Evolutionary conservation across 2,113 vertebrate species (phyloP).

Genomic region (Corythornis madagascariensis): DNA sequence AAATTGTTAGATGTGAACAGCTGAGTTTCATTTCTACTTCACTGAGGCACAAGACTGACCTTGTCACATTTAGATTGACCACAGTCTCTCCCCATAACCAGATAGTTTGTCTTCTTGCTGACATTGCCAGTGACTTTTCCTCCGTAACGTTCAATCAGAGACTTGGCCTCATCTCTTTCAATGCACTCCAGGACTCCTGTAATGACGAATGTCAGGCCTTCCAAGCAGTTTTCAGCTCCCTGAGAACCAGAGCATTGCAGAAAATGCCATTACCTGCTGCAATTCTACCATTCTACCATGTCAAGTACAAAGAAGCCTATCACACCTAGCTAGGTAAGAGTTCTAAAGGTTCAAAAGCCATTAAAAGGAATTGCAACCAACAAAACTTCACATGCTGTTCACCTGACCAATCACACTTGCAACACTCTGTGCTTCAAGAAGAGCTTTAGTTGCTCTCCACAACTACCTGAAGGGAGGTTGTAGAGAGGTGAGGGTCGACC

Average conservation of each 20-base stretch:
- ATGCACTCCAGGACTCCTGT: constrained; percentile 95
- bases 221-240: constrained; percentile 97
- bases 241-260: constrained; percentile 67
- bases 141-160: constrained; percentile 92
- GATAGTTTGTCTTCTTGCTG: constrained; percentile 94
- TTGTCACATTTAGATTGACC: constrained; percentile 92
- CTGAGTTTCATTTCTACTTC: accelerated
- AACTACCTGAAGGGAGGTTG: no score
- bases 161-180: constrained; percentile 92
- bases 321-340: background rate
- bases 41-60: constrained; percentile 65
- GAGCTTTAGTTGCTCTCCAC: no score
- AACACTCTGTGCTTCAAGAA: background rate
- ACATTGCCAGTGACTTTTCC: constrained; percentile 95
- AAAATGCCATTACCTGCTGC: constrained; percentile 26
- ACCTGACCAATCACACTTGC: accelerated
- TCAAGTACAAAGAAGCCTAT: background rate
- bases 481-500: no score
- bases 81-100: constrained; percentile 91
- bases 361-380: background rate
- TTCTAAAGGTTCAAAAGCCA: background rate
- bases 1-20: background rate
- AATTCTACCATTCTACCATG: background rate
- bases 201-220: constrained; percentile 93
- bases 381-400: background rate